These are phyloP conservation scores for Oasisia sp. DNA, from an alignment of 2,888 invertebrate genomes.

Conservation along the genomic window DNA sequence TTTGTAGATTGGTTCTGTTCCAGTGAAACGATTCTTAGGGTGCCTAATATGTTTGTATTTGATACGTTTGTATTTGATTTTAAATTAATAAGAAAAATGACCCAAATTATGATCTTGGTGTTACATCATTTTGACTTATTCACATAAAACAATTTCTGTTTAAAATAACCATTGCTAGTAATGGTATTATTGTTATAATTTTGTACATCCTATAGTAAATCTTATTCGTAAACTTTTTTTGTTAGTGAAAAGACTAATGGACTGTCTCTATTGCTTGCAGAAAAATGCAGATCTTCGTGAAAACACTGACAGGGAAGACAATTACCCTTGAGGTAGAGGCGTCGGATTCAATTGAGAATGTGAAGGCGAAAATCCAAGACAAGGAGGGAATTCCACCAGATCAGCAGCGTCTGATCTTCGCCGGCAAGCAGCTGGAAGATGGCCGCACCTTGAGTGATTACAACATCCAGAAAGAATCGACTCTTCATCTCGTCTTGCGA, in stretches of 20 bases:
- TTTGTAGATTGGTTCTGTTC: no score
- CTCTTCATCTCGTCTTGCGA: constrained; percentile 89
- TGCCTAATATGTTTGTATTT: no score
- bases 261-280: not conserved
- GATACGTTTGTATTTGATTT: no score
- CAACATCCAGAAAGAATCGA: constrained; percentile 95
- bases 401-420: constrained; percentile 89
- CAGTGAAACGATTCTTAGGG: no score
- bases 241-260: not conserved
- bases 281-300: constrained; percentile 66
- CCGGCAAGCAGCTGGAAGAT: constrained; percentile 92
- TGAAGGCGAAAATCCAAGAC: not conserved
- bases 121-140: no score
- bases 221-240: not conserved
- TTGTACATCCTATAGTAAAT: not conserved
- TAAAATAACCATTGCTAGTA: no score
- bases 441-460: constrained; percentile 90
- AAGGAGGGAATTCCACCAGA: constrained; percentile 32
- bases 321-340: constrained; percentile 54
- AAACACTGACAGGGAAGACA: constrained; percentile 65
- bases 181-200: no score
- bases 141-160: no score
- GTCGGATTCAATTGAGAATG: not conserved
- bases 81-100: no score
- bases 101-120: no score